phyloP scores from a whole-genome alignment of 2,888 invertebrate species.

The Drepana falcataria region DNA sequence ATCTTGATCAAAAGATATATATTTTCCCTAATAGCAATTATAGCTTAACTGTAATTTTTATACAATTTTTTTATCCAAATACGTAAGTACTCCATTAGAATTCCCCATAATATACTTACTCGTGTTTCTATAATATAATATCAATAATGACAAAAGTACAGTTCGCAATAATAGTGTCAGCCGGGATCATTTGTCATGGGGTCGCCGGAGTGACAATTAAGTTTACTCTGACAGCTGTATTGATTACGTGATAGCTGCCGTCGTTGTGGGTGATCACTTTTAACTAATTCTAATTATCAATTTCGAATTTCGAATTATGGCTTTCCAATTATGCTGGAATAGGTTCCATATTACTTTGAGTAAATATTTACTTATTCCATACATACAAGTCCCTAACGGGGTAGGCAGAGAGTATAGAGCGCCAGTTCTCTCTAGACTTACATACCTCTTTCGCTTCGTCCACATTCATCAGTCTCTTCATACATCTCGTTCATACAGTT shows the following conservation, averaged over 20 bases:
- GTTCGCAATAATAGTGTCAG: conserved; percentile 18
- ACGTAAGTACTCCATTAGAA: neutral
- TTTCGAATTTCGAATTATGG: neutral
- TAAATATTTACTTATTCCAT: neutral
- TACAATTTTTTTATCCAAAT: too few species aligned
- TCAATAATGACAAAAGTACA: conserved; percentile 13
- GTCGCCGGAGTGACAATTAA: conserved; percentile 29
- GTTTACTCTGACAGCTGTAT: conserved; percentile 36
- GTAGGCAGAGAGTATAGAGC: too few species aligned
- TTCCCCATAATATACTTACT: neutral
- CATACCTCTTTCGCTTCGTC: too few species aligned
- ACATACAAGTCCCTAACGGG: too few species aligned
- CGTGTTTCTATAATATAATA: conserved; percentile 11
- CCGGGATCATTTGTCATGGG: conserved; percentile 25
- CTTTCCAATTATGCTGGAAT: neutral
- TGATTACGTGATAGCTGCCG: conserved; percentile 30
- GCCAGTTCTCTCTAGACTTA: too few species aligned
- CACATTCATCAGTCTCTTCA: too few species aligned
- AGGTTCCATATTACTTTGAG: neutral
- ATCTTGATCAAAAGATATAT: too few species aligned
- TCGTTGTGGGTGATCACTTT: conserved; percentile 5
- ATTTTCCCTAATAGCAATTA: too few species aligned
- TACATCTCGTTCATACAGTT: too few species aligned
- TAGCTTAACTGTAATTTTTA: too few species aligned
- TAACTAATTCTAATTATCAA: conserved; percentile 1